These are phyloP conservation scores for Tupiocoris notatus DNA, from an alignment of 2,888 invertebrate species.

Conservation along the genomic window DNA sequence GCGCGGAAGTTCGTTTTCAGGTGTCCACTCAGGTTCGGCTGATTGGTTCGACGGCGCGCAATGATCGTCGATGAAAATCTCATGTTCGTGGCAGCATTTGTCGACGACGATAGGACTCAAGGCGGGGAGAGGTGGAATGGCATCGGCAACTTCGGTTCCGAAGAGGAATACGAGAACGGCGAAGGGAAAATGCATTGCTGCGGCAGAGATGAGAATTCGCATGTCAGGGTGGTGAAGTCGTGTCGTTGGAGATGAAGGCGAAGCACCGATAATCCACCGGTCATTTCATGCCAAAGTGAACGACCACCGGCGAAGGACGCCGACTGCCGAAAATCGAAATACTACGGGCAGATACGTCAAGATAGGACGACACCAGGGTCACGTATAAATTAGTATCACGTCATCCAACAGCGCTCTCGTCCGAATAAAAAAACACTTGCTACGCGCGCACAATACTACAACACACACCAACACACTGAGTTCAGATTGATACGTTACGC, in stretches of 20 bases:
- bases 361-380: neutral
- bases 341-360: neutral
- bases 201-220: neutral
- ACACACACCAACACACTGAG: no score
- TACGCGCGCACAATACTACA: no score
- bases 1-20: conserved; percentile 45
- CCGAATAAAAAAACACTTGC: no score
- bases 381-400: no score
- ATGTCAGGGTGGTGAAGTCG: neutral
- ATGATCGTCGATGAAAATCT: conserved; percentile 66
- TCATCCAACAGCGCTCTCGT: no score
- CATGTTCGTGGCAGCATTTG: conserved; percentile 75
- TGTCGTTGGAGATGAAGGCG: neutral
- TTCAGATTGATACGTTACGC: no score
- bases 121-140: conserved; percentile 3
- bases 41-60: conserved; percentile 60
- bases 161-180: neutral
- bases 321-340: neutral
- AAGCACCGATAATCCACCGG: neutral
- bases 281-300: neutral
- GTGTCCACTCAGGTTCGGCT: conserved; percentile 56
- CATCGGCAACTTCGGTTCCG: neutral
- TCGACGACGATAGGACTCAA: conserved; percentile 58
- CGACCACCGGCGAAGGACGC: neutral
- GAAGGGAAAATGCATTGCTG: no score